phyloP scores from a whole-genome alignment of 1,140 invertebrate genomes.

The Diachasma alloeum region DNA sequence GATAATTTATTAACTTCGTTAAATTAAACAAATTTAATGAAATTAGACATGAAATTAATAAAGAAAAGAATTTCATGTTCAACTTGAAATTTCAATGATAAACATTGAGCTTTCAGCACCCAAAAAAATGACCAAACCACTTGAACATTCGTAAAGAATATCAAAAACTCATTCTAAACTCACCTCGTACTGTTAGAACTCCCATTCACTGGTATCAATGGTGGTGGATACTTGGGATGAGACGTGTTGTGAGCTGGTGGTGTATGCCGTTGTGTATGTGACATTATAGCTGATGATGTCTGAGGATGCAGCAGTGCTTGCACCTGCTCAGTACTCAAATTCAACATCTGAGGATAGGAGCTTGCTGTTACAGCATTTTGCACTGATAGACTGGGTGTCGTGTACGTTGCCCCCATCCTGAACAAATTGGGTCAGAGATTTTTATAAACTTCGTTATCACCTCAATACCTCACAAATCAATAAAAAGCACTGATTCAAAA shows the following conservation, averaged over 20 bases:
- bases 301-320: slow-evolving; percentile 61
- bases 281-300: slow-evolving; percentile 53
- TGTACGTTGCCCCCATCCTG: slow-evolving; percentile 65
- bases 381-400: slow-evolving; percentile 57
- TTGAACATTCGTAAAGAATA: not conserved
- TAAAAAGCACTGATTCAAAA: not conserved
- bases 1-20: too few species aligned
- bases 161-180: not conserved
- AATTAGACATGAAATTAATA: too few species aligned
- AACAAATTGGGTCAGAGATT: slow-evolving; percentile 41
- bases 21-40: too few species aligned
- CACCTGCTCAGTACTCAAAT: slow-evolving; percentile 58
- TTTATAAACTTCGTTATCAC: not conserved
- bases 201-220: slow-evolving; percentile 67
- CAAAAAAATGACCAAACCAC: too few species aligned
- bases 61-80: too few species aligned
- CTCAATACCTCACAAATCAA: not conserved
- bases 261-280: slow-evolving; percentile 59
- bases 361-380: slow-evolving; percentile 58
- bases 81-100: too few species aligned
- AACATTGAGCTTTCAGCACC: too few species aligned
- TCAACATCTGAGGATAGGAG: slow-evolving; percentile 61
- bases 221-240: slow-evolving; percentile 67
- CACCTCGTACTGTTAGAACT: slow-evolving; percentile 45
- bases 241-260: slow-evolving; percentile 57